A percentile compares a stretch with the other conserved stretches of the same genome.
Evolutionary conservation across 2,888 invertebrate species (phyloP).

Genomic region (Colostygia pectinataria): DNA sequence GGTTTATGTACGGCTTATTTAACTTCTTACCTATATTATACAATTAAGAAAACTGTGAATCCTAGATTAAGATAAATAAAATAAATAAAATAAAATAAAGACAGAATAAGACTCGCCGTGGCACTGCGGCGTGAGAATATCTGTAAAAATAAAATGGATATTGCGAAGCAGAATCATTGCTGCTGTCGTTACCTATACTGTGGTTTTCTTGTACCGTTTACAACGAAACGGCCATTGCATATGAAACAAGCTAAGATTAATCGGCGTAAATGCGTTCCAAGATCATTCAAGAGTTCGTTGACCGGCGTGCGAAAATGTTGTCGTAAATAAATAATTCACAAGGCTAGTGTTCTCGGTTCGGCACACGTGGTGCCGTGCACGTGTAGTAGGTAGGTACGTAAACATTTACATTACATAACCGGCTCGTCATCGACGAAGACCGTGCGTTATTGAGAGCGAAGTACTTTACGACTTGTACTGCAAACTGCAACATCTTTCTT

Average conservation of each 20-base stretch:
- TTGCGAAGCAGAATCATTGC: background rate
- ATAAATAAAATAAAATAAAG: too few relatives aligned
- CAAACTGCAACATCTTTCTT: conserved; percentile 36
- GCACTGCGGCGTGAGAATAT: too few relatives aligned
- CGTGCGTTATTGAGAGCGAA: conserved; percentile 72
- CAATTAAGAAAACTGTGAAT: too few relatives aligned
- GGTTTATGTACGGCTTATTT: too few relatives aligned
- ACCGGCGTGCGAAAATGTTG: conserved; percentile 83
- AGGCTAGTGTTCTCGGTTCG: conserved; percentile 80
- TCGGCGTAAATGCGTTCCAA: conserved; percentile 77
- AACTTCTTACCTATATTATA: too few relatives aligned
- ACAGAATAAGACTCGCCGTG: too few relatives aligned
- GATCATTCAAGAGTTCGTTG: conserved; percentile 78
- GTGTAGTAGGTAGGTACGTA: conserved; percentile 80
- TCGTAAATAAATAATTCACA: conserved; percentile 84
- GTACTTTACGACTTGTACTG: conserved; percentile 55
- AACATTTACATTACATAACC: conserved; percentile 82
- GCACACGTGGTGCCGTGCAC: conserved; percentile 76
- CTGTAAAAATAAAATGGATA: background rate
- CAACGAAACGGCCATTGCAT: conserved; percentile 29
- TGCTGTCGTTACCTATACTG: background rate
- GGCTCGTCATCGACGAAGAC: conserved; percentile 74
- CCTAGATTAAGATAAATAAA: too few relatives aligned
- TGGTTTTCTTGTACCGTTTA: conserved; percentile 1
- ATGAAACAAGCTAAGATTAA: conserved; percentile 66